Evolutionary conservation across 2,888 invertebrate genomes (phyloP).

Genomic region (Camponotus fellah): DNA sequence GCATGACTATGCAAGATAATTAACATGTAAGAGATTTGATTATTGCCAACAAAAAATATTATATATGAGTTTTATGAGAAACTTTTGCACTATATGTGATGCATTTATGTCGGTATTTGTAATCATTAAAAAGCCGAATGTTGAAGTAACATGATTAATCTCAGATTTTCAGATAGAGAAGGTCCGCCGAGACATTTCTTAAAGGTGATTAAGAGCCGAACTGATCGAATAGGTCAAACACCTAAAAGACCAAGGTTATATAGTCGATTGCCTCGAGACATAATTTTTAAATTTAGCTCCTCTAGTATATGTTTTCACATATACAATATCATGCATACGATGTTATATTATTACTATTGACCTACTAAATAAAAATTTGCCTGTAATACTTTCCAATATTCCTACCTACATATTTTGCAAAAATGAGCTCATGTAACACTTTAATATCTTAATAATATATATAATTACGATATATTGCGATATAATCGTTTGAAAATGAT

Average conservation of each 20-base stretch:
- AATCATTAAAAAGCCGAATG: neutral
- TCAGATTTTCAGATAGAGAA: neutral
- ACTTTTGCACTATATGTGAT: neutral
- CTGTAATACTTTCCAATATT: conserved; percentile 9
- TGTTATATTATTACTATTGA: neutral
- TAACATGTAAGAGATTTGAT: neutral
- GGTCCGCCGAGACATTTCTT: neutral
- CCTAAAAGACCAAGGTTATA: neutral
- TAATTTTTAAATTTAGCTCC: neutral
- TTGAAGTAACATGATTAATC: neutral
- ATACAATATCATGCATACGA: neutral
- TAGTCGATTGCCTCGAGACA: neutral
- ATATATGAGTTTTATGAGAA: neutral
- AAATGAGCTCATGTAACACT: neutral
- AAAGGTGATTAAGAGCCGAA: neutral
- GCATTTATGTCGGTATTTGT: neutral
- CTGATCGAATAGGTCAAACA: neutral
- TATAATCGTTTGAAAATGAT: conserved; percentile 3
- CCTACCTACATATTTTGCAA: neutral
- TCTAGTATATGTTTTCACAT: neutral
- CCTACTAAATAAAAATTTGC: neutral
- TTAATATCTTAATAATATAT: neutral
- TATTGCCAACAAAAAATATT: neutral
- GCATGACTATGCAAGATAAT: neutral
- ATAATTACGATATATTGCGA: neutral